Base-by-base conservation (phyloP, 2,888 invertebrate genomes). In the Melanostoma mellinum region DNA sequence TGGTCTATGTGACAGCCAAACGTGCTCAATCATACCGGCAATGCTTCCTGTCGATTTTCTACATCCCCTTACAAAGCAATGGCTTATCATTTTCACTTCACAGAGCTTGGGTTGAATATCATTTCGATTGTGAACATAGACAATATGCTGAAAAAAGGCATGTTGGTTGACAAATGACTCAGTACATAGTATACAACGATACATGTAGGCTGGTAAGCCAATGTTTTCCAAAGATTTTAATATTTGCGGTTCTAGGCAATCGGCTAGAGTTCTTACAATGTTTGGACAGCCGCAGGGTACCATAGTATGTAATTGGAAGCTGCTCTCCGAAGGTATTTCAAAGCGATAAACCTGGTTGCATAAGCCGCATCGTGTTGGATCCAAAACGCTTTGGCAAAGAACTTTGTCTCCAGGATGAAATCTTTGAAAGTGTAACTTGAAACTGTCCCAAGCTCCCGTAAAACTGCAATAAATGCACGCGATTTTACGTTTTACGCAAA, bases 281-380 rank as follows among this genome's bases (percentile, higher is more conserved):
- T 33, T 36, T 20, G 63, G 63, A 10, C 63, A 63, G 6, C 20
- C 63, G 35, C 63, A 48, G 20, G 20, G 20, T 20, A 20, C 20
- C 6, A 63, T 3, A 1, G 63, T 5, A 3, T 40, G 3, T n/a
- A 35, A 32, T n/a, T 20, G 6, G 9, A 8, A 40, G 10, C 5
- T 32, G 9, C 2, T 30, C 1, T n/a, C 4, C 4, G 33, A 35
- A 33, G 48, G 9, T 8, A 2, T 5, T 8, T 10, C 3, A n/a
- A 6, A 33, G 42, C 42, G 38, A 20, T 44, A 44, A 8, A 33
- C 9, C 3, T 4, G 8, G 10, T 63, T 36, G 30, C 63, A 63
- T 9, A 48, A 33, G 0, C 46, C 63, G 35, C 63, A 63, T 3
- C 63, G 48, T 4, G 2, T 30, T 6, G 10, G 36, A 36, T 63